Percentiles rank a stretch among this genome's conserved stretches.
Evolutionary conservation across 2,797 vertebrate species (phyloP).

Genomic region (Onychomys torridus): DNA sequence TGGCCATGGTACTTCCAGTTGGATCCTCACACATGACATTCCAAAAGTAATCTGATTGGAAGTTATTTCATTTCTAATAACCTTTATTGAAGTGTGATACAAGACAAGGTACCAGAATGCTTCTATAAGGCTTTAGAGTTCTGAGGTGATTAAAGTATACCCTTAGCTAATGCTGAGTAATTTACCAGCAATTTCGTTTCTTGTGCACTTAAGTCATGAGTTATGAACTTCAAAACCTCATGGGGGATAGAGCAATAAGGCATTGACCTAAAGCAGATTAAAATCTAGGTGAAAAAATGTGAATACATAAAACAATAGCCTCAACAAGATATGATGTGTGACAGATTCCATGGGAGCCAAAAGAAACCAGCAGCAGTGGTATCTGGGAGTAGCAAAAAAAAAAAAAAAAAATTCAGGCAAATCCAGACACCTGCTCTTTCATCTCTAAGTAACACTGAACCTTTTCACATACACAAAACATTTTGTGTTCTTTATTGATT

Average conservation of each 20-base stretch:
- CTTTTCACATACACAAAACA: neutral
- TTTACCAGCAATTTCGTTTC: slow-evolving; percentile 23
- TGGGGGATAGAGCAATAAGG: neutral
- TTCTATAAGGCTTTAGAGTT: neutral
- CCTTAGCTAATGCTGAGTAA: slow-evolving; percentile 1
- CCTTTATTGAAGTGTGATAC: slow-evolving; percentile 8
- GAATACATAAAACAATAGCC: neutral
- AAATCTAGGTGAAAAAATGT: slow-evolving; percentile 1
- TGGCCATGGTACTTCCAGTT: neutral
- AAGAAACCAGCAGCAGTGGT: neutral
- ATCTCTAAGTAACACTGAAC: slow-evolving; percentile 27
- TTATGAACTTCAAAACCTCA: slow-evolving; percentile 44
- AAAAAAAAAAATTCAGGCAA: neutral
- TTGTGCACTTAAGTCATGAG: neutral
- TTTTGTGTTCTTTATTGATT: slow-evolving; percentile 39
- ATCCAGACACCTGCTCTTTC: neutral
- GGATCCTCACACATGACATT: neutral
- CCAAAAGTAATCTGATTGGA: slow-evolving; percentile 1
- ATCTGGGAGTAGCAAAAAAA: neutral
- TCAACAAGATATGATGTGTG: neutral
- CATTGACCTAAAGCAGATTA: neutral
- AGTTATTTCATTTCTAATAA: slow-evolving; percentile 24
- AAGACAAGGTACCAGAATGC: neutral
- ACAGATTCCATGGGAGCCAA: neutral
- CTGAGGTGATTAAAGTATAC: neutral